These are phyloP conservation scores for Drosophila ezoana DNA, from an alignment of 2,888 invertebrate genomes.

Conservation along the genomic window DNA sequence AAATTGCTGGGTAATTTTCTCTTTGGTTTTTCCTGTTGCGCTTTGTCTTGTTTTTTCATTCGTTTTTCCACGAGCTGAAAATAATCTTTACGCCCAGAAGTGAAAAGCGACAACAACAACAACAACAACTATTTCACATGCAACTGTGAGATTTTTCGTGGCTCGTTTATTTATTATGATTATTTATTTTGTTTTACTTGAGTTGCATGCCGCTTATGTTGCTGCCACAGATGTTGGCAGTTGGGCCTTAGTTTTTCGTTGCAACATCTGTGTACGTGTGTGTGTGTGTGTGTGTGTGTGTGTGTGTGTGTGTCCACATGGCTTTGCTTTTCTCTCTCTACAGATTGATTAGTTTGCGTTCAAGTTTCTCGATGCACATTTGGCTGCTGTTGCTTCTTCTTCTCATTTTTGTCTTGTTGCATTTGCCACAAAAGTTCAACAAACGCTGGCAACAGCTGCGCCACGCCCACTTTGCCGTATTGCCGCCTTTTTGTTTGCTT, in stretches of 20 bases:
- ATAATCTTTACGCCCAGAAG: constrained; percentile 25
- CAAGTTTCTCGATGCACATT: constrained; percentile 53
- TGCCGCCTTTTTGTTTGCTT: constrained; percentile 10
- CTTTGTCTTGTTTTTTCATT: constrained; percentile 2
- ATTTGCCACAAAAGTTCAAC: constrained; percentile 61
- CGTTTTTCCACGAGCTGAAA: constrained; percentile 26
- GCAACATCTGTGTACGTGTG: constrained; percentile 20
- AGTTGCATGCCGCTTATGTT: constrained; percentile 48
- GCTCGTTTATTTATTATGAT: constrained; percentile 80
- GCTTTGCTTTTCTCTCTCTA: constrained; percentile 24
- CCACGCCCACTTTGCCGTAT: constrained; percentile 60
- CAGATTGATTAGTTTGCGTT: constrained; percentile 74
- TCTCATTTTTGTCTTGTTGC: neutral
- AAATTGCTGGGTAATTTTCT: constrained; percentile 60
- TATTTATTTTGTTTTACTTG: constrained; percentile 78
- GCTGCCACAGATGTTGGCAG: constrained; percentile 73
- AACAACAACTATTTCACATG: constrained; percentile 56
- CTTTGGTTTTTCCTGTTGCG: constrained; percentile 35
- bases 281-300: constrained; percentile 12
- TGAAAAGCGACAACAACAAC: constrained; percentile 6
- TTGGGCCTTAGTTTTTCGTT: constrained; percentile 18
- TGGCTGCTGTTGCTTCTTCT: constrained; percentile 11
- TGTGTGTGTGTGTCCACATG: constrained; percentile 36
- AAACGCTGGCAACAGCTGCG: constrained; percentile 51
- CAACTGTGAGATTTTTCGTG: constrained; percentile 77